These are phyloP conservation scores for Eulemur macaco DNA, from an alignment of 2,113 vertebrate genomes.

Conservation along the genomic window DNA sequence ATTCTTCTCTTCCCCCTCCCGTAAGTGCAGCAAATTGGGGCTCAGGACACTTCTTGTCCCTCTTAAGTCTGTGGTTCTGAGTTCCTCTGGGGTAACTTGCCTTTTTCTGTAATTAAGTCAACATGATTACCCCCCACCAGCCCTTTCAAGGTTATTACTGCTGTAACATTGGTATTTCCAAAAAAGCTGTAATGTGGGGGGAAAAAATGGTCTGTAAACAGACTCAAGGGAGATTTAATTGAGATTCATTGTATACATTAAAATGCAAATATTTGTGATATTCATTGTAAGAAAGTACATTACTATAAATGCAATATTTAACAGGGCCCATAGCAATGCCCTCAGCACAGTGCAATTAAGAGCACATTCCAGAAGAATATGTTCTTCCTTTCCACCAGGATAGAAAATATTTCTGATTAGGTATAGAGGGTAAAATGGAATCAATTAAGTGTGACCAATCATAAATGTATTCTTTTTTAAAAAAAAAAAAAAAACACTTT, in stretches of 20 bases:
- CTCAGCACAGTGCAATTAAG: background rate
- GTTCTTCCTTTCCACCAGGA: background rate
- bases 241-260: constrained; percentile 53
- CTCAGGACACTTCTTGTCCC: background rate
- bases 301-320: background rate
- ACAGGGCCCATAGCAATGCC: background rate
- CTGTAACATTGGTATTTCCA: constrained; percentile 28
- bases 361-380: background rate
- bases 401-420: background rate
- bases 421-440: background rate
- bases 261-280: constrained; percentile 56
- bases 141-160: constrained; percentile 5
- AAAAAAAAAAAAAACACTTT: background rate
- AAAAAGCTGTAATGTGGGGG: background rate
- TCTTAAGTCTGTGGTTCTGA: background rate
- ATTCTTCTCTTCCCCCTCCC: background rate
- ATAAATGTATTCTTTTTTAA: background rate
- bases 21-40: background rate
- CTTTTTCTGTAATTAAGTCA: constrained; percentile 50
- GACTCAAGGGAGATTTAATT: constrained; percentile 44
- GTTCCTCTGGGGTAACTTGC: background rate
- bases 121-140: background rate
- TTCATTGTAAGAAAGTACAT: background rate
- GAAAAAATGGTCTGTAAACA: constrained; percentile 25
- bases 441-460: background rate